Conservation (phyloP, 2,797 vertebrate genomes). For the Gymnopithys bicolor region DNA sequence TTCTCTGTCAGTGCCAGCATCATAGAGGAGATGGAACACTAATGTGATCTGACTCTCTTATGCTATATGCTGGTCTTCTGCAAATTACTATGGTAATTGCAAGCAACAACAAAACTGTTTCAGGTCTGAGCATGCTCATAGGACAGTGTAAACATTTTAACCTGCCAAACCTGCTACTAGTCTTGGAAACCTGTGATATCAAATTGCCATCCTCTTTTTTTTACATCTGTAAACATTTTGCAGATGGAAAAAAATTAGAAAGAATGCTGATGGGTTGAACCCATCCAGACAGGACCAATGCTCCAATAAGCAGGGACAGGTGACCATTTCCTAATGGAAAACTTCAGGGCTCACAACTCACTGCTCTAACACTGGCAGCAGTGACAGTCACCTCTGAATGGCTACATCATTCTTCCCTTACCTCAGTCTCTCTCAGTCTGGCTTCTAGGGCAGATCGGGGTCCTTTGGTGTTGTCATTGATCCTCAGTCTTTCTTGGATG, state of each 20-base stretch:
- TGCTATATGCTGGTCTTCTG: background rate
- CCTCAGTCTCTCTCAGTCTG: conserved; percentile 91
- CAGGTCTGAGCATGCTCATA: background rate
- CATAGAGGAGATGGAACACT: background rate
- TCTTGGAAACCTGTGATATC: background rate
- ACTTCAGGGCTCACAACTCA: background rate
- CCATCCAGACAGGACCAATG: background rate
- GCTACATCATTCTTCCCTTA: conserved; percentile 27
- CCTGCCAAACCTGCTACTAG: conserved; percentile 19
- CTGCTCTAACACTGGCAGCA: background rate
- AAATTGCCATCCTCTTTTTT: background rate
- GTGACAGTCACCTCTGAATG: background rate
- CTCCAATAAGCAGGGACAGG: background rate
- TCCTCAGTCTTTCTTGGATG: conserved; percentile 85
- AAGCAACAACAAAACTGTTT: background rate
- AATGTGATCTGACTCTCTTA: background rate
- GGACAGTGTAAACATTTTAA: background rate
- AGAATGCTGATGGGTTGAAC: background rate
- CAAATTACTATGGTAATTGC: background rate
- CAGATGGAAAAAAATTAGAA: background rate
- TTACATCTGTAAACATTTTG: background rate
- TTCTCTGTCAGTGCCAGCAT: background rate
- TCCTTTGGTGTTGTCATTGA: conserved; percentile 91
- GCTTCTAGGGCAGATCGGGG: conserved; percentile 88
- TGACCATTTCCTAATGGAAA: background rate